Percentiles rank a stretch among this genome's conserved stretches.
Evolutionary conservation across 2,888 invertebrate genomes (phyloP).

Genomic region (Phania funesta): DNA sequence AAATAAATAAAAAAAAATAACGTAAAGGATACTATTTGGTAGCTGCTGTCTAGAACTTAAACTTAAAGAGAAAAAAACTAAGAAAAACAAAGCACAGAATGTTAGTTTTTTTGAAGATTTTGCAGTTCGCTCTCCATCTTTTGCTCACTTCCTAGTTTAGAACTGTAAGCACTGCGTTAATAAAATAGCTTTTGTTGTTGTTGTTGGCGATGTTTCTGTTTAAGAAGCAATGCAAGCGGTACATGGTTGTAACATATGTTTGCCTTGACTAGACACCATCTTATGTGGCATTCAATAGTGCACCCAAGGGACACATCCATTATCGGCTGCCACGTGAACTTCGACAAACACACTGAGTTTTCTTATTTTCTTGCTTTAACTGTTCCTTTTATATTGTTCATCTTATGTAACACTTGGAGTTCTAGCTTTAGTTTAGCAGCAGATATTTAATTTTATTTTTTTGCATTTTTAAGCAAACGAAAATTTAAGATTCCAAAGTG

Average conservation of each 20-base stretch:
- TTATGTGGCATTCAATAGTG: constrained; percentile 65
- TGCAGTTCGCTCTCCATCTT: constrained; percentile 36
- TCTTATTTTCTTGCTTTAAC: background rate
- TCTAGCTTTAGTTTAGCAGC: constrained; percentile 17
- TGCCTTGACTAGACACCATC: constrained; percentile 58
- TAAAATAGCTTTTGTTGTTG: background rate
- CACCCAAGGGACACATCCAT: constrained; percentile 68
- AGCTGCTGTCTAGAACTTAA: constrained; percentile 23
- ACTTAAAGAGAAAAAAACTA: background rate
- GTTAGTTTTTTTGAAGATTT: constrained; percentile 35
- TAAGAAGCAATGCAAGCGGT: constrained; percentile 50
- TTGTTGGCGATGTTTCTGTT: constrained; percentile 2
- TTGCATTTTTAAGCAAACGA: constrained; percentile 32
- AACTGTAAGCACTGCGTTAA: constrained; percentile 30
- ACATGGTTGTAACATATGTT: constrained; percentile 57
- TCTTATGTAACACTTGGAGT: constrained; percentile 43
- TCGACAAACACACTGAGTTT: constrained; percentile 37
- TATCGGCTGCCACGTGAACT: constrained; percentile 64
- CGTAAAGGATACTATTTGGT: constrained; percentile 44
- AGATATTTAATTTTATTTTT: constrained; percentile 1
- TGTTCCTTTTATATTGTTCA: constrained; percentile 48
- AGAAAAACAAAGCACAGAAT: constrained; percentile 23
- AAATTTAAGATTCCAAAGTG: constrained; percentile 59
- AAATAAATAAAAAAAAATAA: background rate
- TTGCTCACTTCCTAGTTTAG: constrained; percentile 45